Evolutionary conservation across 2,888 invertebrate species (phyloP).

Genomic region (Heliconius charithonia): DNA sequence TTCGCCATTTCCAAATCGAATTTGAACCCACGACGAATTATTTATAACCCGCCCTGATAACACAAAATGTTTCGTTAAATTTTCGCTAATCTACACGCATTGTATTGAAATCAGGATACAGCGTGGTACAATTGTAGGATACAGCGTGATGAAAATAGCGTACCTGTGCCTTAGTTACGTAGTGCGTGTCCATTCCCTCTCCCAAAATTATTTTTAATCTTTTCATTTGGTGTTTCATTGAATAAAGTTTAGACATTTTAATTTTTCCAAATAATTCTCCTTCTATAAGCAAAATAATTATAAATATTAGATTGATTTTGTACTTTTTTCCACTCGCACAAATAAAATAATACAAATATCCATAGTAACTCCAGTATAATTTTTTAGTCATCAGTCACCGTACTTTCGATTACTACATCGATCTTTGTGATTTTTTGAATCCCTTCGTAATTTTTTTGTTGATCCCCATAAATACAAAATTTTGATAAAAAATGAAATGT

Average conservation of each 20-base stretch:
- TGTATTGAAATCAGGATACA: neutral
- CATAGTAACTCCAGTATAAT: no score
- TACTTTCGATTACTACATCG: no score
- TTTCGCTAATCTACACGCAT: no score
- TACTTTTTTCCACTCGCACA: no score
- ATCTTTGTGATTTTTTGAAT: no score
- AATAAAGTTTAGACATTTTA: conserved; percentile 62
- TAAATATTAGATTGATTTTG: neutral
- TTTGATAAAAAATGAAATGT: no score
- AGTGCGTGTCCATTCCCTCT: conserved; percentile 54
- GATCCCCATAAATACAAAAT: no score
- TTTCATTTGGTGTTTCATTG: conserved; percentile 56
- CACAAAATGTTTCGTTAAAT: neutral
- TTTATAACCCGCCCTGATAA: neutral
- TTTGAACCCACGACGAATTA: neutral
- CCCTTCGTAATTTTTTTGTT: no score
- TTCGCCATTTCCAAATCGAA: no score
- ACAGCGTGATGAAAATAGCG: neutral
- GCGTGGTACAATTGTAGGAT: no score
- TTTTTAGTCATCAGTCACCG: no score
- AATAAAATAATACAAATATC: no score
- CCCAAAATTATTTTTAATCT: conserved; percentile 62
- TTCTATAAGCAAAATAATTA: conserved; percentile 53
- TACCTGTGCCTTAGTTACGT: conserved; percentile 67
- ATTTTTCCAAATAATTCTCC: conserved; percentile 64